A percentile compares a stretch with the other conserved stretches of the same genome.
Conservation (phyloP, 2,888 invertebrate genomes). For the Hartigia nigra region DNA sequence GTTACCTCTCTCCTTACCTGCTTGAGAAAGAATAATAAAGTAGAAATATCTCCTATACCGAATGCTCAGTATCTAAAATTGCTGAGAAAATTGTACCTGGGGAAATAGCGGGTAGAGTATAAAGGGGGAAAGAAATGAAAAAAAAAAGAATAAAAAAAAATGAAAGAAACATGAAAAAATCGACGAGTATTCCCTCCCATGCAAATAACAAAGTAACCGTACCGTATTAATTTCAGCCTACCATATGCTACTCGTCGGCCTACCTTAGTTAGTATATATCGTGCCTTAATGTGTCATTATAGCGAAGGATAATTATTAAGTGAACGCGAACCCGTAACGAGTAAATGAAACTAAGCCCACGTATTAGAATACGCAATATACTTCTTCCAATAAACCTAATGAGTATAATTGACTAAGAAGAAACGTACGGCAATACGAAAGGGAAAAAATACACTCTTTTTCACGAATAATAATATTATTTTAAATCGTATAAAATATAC, state of each 20-base stretch:
- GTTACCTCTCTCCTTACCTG: neutral
- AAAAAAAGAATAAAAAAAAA: neutral
- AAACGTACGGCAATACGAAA: neutral
- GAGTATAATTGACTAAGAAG: constrained; percentile 42
- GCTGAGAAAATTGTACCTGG: neutral
- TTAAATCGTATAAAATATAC: neutral
- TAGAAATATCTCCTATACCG: neutral
- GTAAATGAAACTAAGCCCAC: constrained; percentile 40
- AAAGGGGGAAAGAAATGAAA: neutral
- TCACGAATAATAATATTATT: neutral
- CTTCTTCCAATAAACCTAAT: constrained; percentile 55
- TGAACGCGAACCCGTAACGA: constrained; percentile 33
- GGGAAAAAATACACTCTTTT: neutral
- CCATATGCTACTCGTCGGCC: neutral
- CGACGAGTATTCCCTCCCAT: neutral
- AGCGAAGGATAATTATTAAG: constrained; percentile 24
- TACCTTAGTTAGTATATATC: neutral
- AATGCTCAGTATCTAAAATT: neutral
- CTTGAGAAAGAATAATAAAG: neutral
- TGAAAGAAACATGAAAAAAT: neutral
- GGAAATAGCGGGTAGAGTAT: neutral
- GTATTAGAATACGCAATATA: constrained; percentile 37
- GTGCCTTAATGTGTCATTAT: constrained; percentile 10
- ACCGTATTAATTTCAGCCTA: neutral
- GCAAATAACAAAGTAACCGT: neutral